Conservation (phyloP, 2,797 vertebrate species). For the Labeo calbasu region DNA sequence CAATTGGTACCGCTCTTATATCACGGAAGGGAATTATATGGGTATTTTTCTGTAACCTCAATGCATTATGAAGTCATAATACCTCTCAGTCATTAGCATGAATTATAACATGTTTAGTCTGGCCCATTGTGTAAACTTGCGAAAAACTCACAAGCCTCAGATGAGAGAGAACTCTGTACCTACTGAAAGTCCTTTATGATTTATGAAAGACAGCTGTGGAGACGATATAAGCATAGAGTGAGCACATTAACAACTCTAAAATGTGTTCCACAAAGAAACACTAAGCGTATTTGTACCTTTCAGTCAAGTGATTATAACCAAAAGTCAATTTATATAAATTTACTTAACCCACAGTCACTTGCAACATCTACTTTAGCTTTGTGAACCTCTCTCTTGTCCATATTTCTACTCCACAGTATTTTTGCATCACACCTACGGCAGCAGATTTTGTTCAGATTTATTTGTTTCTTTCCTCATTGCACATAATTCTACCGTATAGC, state of each 20-base stretch:
- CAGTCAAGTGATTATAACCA: slow-evolving; percentile 16
- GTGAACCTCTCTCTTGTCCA: slow-evolving; percentile 27
- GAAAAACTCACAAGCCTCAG: slow-evolving; percentile 15
- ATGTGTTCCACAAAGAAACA: background rate
- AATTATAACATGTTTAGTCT: slow-evolving; percentile 54
- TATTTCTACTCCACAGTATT: slow-evolving; percentile 24
- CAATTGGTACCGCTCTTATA: background rate
- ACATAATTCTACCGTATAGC: slow-evolving; percentile 38
- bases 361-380: slow-evolving; percentile 27
- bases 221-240: slow-evolving; percentile 54
- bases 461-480: slow-evolving; percentile 34
- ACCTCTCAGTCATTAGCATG: slow-evolving; percentile 1
- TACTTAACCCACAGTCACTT: slow-evolving; percentile 1
- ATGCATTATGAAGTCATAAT: slow-evolving; percentile 19
- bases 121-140: slow-evolving; percentile 52
- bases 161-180: slow-evolving; percentile 9
- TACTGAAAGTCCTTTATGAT: slow-evolving; percentile 72
- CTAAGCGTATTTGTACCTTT: slow-evolving; percentile 24
- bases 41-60: background rate
- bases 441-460: slow-evolving; percentile 20
- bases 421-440: background rate
- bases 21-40: background rate
- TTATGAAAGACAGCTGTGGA: slow-evolving; percentile 77
- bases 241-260: slow-evolving; percentile 66
- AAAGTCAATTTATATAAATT: slow-evolving; percentile 11